These are phyloP conservation scores for Sympetrum striolatum DNA, from an alignment of 2,888 invertebrate genomes.

Conservation along the genomic window DNA sequence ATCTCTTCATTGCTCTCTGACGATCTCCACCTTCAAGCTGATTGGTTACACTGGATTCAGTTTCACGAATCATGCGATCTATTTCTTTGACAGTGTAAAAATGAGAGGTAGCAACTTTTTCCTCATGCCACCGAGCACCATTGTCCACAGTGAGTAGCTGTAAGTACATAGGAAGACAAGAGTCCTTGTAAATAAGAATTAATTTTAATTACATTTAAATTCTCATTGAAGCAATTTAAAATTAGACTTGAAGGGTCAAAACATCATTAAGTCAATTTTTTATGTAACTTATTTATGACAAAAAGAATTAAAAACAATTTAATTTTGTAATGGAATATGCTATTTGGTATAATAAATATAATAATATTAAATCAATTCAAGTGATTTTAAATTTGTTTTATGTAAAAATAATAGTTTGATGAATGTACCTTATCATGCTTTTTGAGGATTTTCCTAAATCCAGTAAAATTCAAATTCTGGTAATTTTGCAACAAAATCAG, in stretches of 20 bases:
- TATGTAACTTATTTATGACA: too few relatives aligned
- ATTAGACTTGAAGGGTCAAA: too few relatives aligned
- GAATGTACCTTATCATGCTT: slow-evolving; percentile 93
- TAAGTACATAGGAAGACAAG: slow-evolving; percentile 51
- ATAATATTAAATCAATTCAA: neutral
- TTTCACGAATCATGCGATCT: slow-evolving; percentile 92
- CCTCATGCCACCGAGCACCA: slow-evolving; percentile 91
- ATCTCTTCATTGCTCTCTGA: slow-evolving; percentile 96
- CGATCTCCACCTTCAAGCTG: slow-evolving; percentile 92
- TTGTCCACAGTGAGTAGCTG: slow-evolving; percentile 81
- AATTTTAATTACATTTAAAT: too few relatives aligned
- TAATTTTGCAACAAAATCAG: slow-evolving; percentile 97
- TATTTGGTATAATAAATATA: too few relatives aligned
- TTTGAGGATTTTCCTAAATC: slow-evolving; percentile 98
- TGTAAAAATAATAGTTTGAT: neutral
- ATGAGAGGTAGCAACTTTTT: slow-evolving; percentile 90
- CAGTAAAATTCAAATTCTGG: slow-evolving; percentile 97
- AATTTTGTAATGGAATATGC: too few relatives aligned
- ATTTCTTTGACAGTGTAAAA: slow-evolving; percentile 98
- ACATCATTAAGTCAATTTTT: too few relatives aligned
- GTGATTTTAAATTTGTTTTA: neutral
- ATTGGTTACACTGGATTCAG: slow-evolving; percentile 85
- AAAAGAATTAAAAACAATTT: too few relatives aligned
- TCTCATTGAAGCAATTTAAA: too few relatives aligned
- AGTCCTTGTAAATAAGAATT: neutral